Evolutionary conservation across 2,113 vertebrate genomes (phyloP).

Genomic region (Cyprinodon variegatus): DNA sequence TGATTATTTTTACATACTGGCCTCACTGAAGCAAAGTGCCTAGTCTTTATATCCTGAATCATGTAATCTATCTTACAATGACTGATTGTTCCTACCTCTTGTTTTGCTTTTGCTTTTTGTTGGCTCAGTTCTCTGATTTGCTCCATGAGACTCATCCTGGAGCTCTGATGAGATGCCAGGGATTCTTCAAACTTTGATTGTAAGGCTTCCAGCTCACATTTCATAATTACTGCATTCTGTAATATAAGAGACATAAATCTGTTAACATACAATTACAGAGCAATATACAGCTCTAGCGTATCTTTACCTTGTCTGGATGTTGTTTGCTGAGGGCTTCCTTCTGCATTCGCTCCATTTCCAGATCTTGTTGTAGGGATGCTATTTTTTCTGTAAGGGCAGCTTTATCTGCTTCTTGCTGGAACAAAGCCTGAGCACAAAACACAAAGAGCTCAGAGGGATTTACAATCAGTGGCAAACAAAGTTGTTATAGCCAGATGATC

Average conservation of each 20-base stretch:
- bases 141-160: conserved; percentile 64
- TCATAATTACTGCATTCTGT: conserved; percentile 63
- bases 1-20: neutral
- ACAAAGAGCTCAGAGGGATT: neutral
- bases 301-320: conserved; percentile 81
- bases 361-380: conserved; percentile 64
- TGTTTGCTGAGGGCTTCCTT: conserved; percentile 74
- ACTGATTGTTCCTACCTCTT: conserved; percentile 64
- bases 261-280: neutral
- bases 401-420: conserved; percentile 81
- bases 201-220: conserved; percentile 70
- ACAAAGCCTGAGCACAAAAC: conserved; percentile 75
- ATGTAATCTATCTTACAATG: neutral
- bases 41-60: neutral
- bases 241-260: neutral
- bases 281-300: neutral
- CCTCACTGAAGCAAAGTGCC: neutral
- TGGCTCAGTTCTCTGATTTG: conserved; percentile 71
- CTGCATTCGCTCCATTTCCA: conserved; percentile 74
- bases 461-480: neutral
- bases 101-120: conserved; percentile 59
- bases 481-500: neutral
- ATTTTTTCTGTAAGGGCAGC: conserved; percentile 73
- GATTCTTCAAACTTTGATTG: conserved; percentile 78
- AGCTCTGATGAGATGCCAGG: conserved; percentile 64